Evolutionary conservation across 2,888 invertebrate genomes (phyloP).

Genomic region (Stegana nigrithorax): DNA sequence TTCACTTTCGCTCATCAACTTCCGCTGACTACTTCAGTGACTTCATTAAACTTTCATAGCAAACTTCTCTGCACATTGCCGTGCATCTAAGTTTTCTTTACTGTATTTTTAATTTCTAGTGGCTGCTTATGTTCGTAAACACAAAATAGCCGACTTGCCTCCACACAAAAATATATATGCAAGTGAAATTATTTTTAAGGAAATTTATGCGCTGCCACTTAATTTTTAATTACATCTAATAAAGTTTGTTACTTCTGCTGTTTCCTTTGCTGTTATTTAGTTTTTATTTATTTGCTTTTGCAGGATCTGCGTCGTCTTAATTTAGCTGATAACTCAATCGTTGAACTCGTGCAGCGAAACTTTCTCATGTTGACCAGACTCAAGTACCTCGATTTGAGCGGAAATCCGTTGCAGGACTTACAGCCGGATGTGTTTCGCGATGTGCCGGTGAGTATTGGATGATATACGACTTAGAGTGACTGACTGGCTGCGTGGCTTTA

Average conservation of each 20-base stretch:
- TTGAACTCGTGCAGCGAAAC: slow-evolving; percentile 77
- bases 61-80: too few relatives aligned
- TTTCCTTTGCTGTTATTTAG: slow-evolving; percentile 26
- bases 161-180: neutral
- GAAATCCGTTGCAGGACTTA: slow-evolving; percentile 79
- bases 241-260: neutral
- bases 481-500: neutral
- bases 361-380: slow-evolving; percentile 81
- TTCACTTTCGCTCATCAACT: neutral
- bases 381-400: slow-evolving; percentile 78
- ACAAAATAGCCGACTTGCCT: too few relatives aligned
- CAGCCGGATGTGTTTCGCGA: slow-evolving; percentile 85
- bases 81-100: too few relatives aligned
- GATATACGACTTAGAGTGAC: neutral
- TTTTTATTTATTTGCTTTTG: slow-evolving; percentile 35
- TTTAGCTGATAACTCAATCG: slow-evolving; percentile 77
- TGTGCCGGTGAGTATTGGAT: slow-evolving; percentile 70
- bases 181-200: neutral
- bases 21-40: too few relatives aligned
- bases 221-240: slow-evolving; percentile 14
- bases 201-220: neutral
- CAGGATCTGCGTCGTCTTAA: slow-evolving; percentile 77
- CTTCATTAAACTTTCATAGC: too few relatives aligned
- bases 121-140: too few relatives aligned
- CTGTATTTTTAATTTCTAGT: too few relatives aligned